These are phyloP conservation scores for Meloidogyne floridensis DNA, from an alignment of 1,140 invertebrate species.

Conservation along the genomic window DNA sequence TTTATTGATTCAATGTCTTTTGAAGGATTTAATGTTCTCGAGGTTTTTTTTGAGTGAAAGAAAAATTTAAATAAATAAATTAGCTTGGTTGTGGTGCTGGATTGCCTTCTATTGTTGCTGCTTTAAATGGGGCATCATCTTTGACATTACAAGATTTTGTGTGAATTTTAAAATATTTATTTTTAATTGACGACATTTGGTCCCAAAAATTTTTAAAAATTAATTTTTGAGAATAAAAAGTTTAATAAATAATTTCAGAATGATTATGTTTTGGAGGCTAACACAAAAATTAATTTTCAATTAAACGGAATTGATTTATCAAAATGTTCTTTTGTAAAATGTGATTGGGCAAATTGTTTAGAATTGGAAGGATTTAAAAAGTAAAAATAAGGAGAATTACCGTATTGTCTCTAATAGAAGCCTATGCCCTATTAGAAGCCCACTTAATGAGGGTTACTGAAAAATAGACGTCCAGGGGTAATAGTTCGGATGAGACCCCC, in stretches of 20 bases:
- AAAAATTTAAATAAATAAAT: slow-evolving; percentile 16
- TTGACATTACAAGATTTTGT: slow-evolving; percentile 43
- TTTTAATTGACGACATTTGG: not conserved
- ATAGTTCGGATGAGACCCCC: too few relatives aligned
- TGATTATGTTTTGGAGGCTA: slow-evolving; percentile 34
- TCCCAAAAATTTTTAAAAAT: not conserved
- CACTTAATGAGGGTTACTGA: too few relatives aligned
- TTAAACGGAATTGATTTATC: slow-evolving; percentile 21
- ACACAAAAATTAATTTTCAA: slow-evolving; percentile 36
- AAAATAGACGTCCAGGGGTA: too few relatives aligned
- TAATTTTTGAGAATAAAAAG: not conserved
- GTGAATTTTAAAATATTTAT: slow-evolving; percentile 4
- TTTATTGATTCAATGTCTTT: slow-evolving; percentile 23
- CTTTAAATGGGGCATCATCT: slow-evolving; percentile 29
- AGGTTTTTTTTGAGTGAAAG: slow-evolving; percentile 25
- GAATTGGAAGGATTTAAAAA: not conserved
- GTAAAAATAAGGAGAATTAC: slow-evolving; percentile 6
- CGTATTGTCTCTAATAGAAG: too few relatives aligned
- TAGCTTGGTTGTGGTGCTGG: slow-evolving; percentile 46
- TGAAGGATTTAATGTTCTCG: slow-evolving; percentile 32
- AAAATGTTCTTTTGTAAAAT: slow-evolving; percentile 18
- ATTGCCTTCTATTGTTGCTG: slow-evolving; percentile 40
- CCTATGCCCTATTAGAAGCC: too few relatives aligned
- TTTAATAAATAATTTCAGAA: slow-evolving; percentile 32
- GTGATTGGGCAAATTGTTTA: slow-evolving; percentile 25